Base-by-base conservation (phyloP, 2,888 invertebrate genomes). In the Unio delphinus region DNA sequence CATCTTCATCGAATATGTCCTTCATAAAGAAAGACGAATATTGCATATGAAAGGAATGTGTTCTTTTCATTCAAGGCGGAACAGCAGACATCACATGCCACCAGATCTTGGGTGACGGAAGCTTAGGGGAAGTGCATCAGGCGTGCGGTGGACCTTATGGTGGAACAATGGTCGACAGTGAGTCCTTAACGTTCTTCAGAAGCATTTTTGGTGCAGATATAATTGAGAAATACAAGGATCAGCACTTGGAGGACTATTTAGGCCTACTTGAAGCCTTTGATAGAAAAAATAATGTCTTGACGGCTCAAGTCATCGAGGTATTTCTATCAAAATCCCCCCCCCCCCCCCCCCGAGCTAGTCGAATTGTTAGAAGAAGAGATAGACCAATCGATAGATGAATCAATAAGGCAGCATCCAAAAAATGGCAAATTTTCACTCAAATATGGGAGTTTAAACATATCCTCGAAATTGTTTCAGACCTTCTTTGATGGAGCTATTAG, bases 101-200 rank as follows among this genome's bases (percentile, higher is more conserved):
- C 7, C 17, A 61, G 61, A 34, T 61, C 7, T 28, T 34, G n/a
- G 20, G 17, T 28, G 26, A 26, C 20, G 30, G 30, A 20, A 28
- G 20, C 28, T 28, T 61, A 28, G 7, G 26, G n/a, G 61, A 61
- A 61, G 17, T 61, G 30, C 18, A 61, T 20, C 26, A 5, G 11
- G 61, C 61, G 20, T 61, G 28, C 30, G 61, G 61, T 28, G 61
- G 61, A 26, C 17, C 15, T 26, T 61, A 61, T 28, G 61, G 61
- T 30, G 61, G 61, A 26, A 61, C 26, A 30, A 28, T 26, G 26
- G 61, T 61, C 18, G 61, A 61, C 17, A 28, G 7, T 61, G 61
- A 61, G 30, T 61, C 18, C 28, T 20, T 20, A 7, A 61, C 17
- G 28, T 61, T 61, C 4, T 28, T 61, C 11, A 20, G 61, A 28